Evolutionary conservation across 1,140 invertebrate genomes (phyloP).

Genomic region (Hyphantria cunea): DNA sequence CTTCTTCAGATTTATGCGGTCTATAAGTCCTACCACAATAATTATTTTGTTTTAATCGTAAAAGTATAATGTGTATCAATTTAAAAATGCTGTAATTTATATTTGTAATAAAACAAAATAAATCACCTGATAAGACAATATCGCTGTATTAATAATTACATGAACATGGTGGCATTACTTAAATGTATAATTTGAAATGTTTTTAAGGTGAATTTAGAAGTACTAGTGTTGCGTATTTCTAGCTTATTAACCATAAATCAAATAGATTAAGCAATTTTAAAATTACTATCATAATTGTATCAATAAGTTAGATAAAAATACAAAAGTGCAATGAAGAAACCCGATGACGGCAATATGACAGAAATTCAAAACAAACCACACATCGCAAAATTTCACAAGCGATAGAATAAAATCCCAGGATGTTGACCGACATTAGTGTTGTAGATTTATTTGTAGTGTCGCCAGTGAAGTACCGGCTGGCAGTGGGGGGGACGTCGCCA

Average conservation of each 20-base stretch:
- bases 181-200: too few species aligned
- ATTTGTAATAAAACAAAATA: too few species aligned
- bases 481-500: constrained; percentile 42
- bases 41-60: constrained; percentile 8
- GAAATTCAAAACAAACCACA: constrained; percentile 15
- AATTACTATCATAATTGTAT: too few species aligned
- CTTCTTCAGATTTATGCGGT: constrained; percentile 5
- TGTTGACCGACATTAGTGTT: constrained; percentile 29
- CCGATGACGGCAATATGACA: not conserved
- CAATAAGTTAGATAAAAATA: too few species aligned
- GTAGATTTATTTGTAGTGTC: constrained; percentile 29
- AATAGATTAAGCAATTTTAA: too few species aligned
- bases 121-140: too few species aligned
- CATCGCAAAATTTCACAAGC: constrained; percentile 20
- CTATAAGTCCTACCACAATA: constrained; percentile 10
- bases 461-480: constrained; percentile 18
- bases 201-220: too few species aligned
- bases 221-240: too few species aligned
- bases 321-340: not conserved
- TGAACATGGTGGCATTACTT: too few species aligned
- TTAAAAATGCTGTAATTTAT: too few species aligned
- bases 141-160: too few species aligned
- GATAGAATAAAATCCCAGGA: constrained; percentile 24
- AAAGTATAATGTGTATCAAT: not conserved
- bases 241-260: too few species aligned